Base-by-base conservation (phyloP, 30 jellyfish, hydroid and myxozoan species). In the Clytia hemisphaerica region DNA sequence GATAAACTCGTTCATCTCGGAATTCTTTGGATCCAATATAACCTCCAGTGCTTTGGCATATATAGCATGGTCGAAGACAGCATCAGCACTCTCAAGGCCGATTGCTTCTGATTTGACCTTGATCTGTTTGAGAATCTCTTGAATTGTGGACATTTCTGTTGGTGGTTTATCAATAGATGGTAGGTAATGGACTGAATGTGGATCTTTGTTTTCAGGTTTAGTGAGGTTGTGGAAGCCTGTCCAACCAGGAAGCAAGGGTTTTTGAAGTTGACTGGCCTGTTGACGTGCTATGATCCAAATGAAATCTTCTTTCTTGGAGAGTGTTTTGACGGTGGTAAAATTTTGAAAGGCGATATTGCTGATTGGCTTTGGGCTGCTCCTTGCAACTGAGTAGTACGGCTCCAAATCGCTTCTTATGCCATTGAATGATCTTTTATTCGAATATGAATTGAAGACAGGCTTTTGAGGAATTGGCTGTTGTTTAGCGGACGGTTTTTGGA, bases 161-260 rank as follows among this genome's bases (percentile, higher is more conserved):
- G 79, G 79, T 6, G 76, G 15, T 45, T 37, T 28, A 45, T 67
- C 73, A 37, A 67, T 67, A 4, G 79, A 26, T 12, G 75, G 79
- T 4, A 40, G 22, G 49, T 67, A 67, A 14, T 62, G n/a, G n/a
- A n/a, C n/a, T n/a, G 19, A 37, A 40, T 21, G 10, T 45, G 33
- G 76, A n/a, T 29, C 6, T 3, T 19, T 3, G 28, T 25, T 6
- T 4, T 12, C 37, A 3, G 71, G 7, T 30, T 32, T 18, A n/a
- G 61, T 30, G 15, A 62, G 30, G 29, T 12, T 12, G 71, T 62
- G 61, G 36, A 62, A 62, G 4, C 76, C 76, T 16, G 76, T 62
- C 68, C 76, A 62, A 30, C 61, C 61, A 7, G 76, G 76, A 30
- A 62, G 61, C 6, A 21, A 28, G 27, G 14, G 14, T 28, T 6